Evolutionary conservation across 2,888 invertebrate species (phyloP).

Genomic region (Cylloceria caligata): DNA sequence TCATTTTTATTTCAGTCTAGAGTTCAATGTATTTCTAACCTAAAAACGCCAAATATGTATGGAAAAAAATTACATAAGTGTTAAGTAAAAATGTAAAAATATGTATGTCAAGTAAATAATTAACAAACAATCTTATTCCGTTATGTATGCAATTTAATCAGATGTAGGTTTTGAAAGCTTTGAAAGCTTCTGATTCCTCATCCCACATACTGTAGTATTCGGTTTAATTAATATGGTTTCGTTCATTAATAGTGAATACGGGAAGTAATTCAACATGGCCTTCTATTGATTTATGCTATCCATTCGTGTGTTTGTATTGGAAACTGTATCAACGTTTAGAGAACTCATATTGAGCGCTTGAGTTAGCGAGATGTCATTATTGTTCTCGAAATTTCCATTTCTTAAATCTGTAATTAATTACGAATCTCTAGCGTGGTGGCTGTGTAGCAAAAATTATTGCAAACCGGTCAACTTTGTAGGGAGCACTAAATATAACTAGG

Average conservation of each 20-base stretch:
- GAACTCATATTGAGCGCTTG: not conserved
- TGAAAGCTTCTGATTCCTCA: not conserved
- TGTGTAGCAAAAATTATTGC: not conserved
- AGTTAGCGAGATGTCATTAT: not conserved
- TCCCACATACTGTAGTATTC: not conserved
- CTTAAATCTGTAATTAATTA: not conserved
- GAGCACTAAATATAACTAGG: conserved; percentile 5
- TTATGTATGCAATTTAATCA: too few relatives aligned
- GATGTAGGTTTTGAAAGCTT: too few relatives aligned
- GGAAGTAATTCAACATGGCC: not conserved
- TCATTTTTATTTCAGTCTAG: too few relatives aligned
- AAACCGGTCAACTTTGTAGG: not conserved
- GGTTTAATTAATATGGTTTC: not conserved
- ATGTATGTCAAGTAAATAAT: too few relatives aligned
- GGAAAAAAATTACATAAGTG: too few relatives aligned
- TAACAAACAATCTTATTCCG: too few relatives aligned
- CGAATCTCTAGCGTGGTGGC: not conserved
- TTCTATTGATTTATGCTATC: not conserved
- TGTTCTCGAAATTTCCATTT: not conserved
- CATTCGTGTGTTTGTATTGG: not conserved
- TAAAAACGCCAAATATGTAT: too few relatives aligned
- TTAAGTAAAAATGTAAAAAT: too few relatives aligned
- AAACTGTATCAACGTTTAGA: too few relatives aligned
- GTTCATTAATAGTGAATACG: not conserved
- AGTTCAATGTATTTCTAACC: too few relatives aligned